These are phyloP conservation scores for Pluvianellus socialis DNA, from an alignment of 2,113 vertebrate species.

Conservation along the genomic window DNA sequence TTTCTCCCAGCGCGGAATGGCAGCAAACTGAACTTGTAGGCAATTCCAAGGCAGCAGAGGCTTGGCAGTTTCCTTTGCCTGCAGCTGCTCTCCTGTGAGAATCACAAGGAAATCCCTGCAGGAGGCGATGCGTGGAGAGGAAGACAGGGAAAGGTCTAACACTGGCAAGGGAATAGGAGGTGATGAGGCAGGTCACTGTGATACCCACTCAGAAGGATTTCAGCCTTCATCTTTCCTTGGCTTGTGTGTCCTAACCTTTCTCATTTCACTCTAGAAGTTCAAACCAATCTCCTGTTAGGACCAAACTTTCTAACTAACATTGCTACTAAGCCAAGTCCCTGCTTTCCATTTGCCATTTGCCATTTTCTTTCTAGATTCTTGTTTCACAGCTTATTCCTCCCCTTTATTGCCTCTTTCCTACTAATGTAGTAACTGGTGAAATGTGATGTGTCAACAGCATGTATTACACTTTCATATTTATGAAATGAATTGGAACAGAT, in stretches of 20 bases:
- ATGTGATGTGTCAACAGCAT: neutral
- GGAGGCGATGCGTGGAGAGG: rapidly evolving
- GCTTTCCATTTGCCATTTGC: neutral
- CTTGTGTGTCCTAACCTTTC: neutral
- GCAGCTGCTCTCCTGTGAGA: neutral
- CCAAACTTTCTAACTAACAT: neutral
- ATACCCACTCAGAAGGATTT: neutral
- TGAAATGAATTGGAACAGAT: neutral
- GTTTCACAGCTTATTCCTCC: neutral
- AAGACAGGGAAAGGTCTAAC: neutral
- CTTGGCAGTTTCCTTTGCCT: neutral
- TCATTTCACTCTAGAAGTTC: neutral
- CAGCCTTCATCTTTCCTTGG: neutral
- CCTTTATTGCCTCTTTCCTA: neutral
- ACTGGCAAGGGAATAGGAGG: neutral
- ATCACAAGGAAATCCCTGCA: neutral
- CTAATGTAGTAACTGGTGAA: neutral
- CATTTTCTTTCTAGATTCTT: neutral
- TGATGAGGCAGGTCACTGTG: neutral
- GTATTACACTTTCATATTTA: neutral
- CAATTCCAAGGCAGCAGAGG: neutral
- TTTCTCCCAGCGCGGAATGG: neutral
- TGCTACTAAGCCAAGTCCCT: neutral
- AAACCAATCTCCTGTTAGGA: neutral
- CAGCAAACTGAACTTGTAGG: neutral